Percentiles rank a stretch among this genome's conserved stretches.
Conservation (phyloP, 2,797 vertebrate species). For the Anniella stebbinsi region DNA sequence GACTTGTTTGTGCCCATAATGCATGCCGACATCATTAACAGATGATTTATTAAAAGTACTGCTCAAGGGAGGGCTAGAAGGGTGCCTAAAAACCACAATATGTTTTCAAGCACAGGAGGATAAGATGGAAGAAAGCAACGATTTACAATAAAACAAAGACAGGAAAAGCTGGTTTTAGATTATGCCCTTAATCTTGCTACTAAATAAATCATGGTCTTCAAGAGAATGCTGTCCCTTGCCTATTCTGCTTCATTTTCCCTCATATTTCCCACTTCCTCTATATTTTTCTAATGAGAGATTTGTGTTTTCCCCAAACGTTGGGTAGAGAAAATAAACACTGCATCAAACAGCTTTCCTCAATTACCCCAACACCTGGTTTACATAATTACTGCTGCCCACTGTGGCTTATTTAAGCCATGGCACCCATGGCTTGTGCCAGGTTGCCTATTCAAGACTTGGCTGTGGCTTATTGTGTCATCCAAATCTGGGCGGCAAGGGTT, state of each 20-base stretch:
- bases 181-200: background rate
- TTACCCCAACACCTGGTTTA: too few species aligned
- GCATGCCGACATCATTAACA: background rate
- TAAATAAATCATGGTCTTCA: slow-evolving; percentile 13
- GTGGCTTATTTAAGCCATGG: too few species aligned
- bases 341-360: fast-evolving
- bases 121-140: background rate
- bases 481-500: too few species aligned
- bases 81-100: background rate
- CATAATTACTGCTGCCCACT: too few species aligned
- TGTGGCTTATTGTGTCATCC: too few species aligned
- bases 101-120: background rate
- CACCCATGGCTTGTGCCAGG: too few species aligned
- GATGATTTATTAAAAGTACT: slow-evolving; percentile 22
- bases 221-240: background rate
- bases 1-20: background rate
- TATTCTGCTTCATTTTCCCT: background rate
- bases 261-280: background rate
- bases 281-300: background rate
- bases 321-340: fast-evolving
- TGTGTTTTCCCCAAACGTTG: background rate
- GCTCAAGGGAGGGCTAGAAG: background rate
- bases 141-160: background rate
- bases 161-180: slow-evolving; percentile 7
- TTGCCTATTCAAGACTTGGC: too few species aligned